Base-by-base conservation (phyloP, 2,113 vertebrate species). In the Ctenodactylus gundi region DNA sequence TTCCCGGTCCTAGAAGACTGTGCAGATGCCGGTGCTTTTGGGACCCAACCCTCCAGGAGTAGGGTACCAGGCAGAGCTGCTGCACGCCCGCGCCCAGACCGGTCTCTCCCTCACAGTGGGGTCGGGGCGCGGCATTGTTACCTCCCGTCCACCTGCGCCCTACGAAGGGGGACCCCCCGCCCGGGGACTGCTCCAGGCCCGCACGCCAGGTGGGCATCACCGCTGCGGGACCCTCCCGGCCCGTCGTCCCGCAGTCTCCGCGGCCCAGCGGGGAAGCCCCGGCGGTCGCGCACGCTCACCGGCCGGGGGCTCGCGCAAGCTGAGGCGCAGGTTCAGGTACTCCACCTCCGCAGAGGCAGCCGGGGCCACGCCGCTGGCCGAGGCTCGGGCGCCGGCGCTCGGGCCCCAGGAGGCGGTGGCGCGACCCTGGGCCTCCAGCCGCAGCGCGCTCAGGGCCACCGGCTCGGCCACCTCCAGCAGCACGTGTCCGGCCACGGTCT, bases 401-500 rank as follows among this genome's bases (percentile, higher is more conserved):
- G 97, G 95, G 70, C 94, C 96, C 97, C 98, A 98, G n/a, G 96
- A 83, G 34, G 98, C 98, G 1, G 97, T 97, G 88, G 98, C 98
- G 31, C 98, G 97, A 58, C 98, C 98, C 34, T 75, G 89, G 76
- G 98, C 98, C 75, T 97, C 96, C 81, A 98, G 91, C 11, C 97
- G 97, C 85, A 98, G 95, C 2, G 96, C 93, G 41, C 96, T 82
- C 9, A 98, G 94, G 73, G 95, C 64, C 86, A 98, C 93, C n/a
- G 96, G 95, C 41, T 94, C 97, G 46, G 94, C 85, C n/a, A 97
- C 92, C 95, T 98, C 98, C 88, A 98, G 94, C 92, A 97, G 75
- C 96, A 98, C 98, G 51, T 97, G 98, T 21, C 98, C 98, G 6
- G 98, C 97, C 87, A 99, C 98, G 9, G 96, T 93, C 92, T 98